Conservation (phyloP, 2,888 invertebrate genomes). For the Epirrhoe alternata region DNA sequence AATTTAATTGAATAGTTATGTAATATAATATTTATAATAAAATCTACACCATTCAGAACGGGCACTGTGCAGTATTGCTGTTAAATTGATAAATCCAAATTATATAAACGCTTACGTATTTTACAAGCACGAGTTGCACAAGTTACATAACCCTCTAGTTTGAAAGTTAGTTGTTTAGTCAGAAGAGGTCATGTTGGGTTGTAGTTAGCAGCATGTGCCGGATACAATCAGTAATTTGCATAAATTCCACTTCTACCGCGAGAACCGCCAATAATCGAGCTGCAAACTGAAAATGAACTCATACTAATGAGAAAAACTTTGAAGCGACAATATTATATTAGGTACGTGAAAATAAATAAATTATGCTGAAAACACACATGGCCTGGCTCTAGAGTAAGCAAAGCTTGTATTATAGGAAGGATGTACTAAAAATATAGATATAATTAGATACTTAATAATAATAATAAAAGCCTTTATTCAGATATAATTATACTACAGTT, state of each 20-base stretch:
- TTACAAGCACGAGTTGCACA: not conserved
- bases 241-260: conserved; percentile 17
- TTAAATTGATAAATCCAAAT: not conserved
- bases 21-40: too few relatives aligned
- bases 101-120: not conserved
- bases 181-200: conserved; percentile 9
- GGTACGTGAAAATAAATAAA: not conserved
- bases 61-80: not conserved
- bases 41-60: too few relatives aligned
- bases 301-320: not conserved
- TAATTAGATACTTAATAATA: too few relatives aligned
- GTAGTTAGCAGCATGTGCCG: conserved; percentile 20
- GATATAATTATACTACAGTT: too few relatives aligned
- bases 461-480: too few relatives aligned
- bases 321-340: not conserved
- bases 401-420: too few relatives aligned
- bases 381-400: too few relatives aligned
- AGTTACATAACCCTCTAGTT: conserved; percentile 16
- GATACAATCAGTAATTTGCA: conserved; percentile 19
- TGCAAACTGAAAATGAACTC: not conserved
- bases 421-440: too few relatives aligned
- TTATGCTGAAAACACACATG: too few relatives aligned
- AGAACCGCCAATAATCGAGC: not conserved
- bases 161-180: conserved; percentile 6
- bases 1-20: too few relatives aligned